Evolutionary conservation across 2,797 vertebrate species (phyloP).

Genomic region (Sebastes minor): DNA sequence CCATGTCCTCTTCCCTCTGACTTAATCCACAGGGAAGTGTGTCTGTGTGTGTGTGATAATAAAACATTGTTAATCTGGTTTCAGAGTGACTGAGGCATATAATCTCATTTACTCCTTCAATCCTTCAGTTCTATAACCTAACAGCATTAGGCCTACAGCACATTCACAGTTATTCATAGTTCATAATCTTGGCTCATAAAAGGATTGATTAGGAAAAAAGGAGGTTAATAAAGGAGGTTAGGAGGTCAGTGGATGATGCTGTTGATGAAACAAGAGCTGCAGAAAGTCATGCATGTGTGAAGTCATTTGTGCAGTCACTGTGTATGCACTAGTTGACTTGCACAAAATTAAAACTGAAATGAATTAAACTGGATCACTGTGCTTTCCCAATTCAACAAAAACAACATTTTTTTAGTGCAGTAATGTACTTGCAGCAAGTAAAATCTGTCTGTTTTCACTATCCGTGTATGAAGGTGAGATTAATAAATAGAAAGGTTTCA

Average conservation of each 20-base stretch:
- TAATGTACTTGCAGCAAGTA: not conserved
- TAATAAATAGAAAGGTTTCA: conserved; percentile 15
- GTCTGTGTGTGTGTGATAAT: conserved; percentile 15
- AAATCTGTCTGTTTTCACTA: not conserved
- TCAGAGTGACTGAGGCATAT: conserved; percentile 49
- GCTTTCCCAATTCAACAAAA: not conserved
- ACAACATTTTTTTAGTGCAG: not conserved
- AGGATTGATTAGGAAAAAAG: conserved; percentile 21
- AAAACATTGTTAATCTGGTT: conserved; percentile 56
- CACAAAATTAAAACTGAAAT: not conserved
- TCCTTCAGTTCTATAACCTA: not conserved
- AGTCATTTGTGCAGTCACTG: conserved; percentile 4
- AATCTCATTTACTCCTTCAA: conserved; percentile 54
- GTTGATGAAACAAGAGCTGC: not conserved
- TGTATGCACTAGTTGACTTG: not conserved
- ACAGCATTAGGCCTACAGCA: not conserved
- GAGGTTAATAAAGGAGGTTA: conserved; percentile 38
- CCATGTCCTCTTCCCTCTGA: conserved; percentile 20
- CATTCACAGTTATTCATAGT: conserved; percentile 20
- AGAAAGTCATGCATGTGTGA: conserved; percentile 9
- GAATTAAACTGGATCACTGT: not conserved
- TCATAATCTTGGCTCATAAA: conserved; percentile 16
- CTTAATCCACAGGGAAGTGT: conserved; percentile 40
- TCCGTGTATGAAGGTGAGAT: conserved; percentile 4
- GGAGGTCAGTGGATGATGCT: conserved; percentile 4